Conservation (phyloP, 2,888 invertebrate genomes). For the Dioctria linearis region DNA sequence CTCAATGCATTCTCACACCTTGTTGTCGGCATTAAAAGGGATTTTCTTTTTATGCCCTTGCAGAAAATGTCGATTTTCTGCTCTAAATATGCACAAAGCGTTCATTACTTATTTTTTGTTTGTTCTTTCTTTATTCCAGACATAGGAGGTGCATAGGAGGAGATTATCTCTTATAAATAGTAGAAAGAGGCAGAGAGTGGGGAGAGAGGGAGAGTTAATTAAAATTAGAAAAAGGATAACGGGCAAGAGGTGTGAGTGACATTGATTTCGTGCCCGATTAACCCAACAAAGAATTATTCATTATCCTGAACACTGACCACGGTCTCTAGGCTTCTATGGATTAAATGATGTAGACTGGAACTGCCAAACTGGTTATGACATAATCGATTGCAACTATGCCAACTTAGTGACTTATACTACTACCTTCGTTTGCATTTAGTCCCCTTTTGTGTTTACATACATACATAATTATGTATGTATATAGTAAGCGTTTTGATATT, state of each 20-base stretch:
- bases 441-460: no score
- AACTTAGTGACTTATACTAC: not conserved
- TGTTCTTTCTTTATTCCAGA: no score
- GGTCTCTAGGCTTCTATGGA: not conserved
- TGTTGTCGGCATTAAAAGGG: not conserved
- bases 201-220: slow-evolving; percentile 3
- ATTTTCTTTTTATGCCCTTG: slow-evolving; percentile 16
- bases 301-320: not conserved
- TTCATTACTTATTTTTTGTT: not conserved
- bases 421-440: no score
- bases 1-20: not conserved
- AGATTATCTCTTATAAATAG: no score
- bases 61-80: slow-evolving; percentile 55
- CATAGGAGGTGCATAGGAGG: no score
- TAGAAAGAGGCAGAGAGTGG: not conserved
- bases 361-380: not conserved
- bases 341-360: no score
- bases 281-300: slow-evolving; percentile 32
- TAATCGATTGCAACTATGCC: slow-evolving; percentile 28
- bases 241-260: not conserved
- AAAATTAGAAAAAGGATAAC: slow-evolving; percentile 30
- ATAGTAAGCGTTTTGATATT: no score
- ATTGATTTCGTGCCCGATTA: slow-evolving; percentile 35
- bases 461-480: no score
- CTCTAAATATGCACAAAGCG: slow-evolving; percentile 49